phyloP scores from a whole-genome alignment of 2,797 vertebrate species.

The Erithacus rubecula region DNA sequence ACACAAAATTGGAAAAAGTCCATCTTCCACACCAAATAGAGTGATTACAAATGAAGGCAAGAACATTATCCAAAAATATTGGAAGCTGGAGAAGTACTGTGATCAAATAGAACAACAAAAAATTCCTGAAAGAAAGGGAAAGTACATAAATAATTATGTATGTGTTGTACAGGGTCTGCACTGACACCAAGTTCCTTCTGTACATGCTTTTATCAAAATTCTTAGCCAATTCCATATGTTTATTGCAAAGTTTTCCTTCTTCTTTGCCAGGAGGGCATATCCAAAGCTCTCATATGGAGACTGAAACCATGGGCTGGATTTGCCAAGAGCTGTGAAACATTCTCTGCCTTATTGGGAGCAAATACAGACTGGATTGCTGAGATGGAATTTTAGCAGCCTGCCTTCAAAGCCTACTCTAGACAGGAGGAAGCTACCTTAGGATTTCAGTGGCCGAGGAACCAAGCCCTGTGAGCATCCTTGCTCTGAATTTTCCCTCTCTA shows the following conservation, averaged over 20 bases:
- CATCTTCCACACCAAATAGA: slow-evolving; percentile 33
- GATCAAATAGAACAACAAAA: slow-evolving; percentile 13
- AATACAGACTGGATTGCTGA: background rate
- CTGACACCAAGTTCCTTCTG: background rate
- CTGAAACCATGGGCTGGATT: background rate
- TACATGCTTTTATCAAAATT: background rate
- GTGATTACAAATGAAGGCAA: slow-evolving; percentile 43
- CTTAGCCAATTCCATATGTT: background rate
- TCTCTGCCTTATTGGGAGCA: background rate
- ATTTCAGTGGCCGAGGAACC: background rate
- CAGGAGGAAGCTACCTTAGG: background rate
- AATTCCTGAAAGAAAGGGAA: slow-evolving; percentile 27
- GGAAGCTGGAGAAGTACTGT: background rate
- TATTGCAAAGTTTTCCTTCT: background rate
- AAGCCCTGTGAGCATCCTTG: background rate
- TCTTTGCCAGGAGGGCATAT: background rate
- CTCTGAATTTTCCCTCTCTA: background rate
- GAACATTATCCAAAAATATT: slow-evolving; percentile 42
- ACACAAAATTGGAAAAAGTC: slow-evolving; percentile 61
- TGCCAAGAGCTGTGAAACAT: background rate
- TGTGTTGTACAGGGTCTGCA: background rate
- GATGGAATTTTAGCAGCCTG: background rate
- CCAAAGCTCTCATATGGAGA: background rate
- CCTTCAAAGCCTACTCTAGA: background rate
- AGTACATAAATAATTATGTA: background rate